Evolutionary conservation across 2,113 vertebrate species (phyloP).

Genomic region (Ceuthmochares aereus): DNA sequence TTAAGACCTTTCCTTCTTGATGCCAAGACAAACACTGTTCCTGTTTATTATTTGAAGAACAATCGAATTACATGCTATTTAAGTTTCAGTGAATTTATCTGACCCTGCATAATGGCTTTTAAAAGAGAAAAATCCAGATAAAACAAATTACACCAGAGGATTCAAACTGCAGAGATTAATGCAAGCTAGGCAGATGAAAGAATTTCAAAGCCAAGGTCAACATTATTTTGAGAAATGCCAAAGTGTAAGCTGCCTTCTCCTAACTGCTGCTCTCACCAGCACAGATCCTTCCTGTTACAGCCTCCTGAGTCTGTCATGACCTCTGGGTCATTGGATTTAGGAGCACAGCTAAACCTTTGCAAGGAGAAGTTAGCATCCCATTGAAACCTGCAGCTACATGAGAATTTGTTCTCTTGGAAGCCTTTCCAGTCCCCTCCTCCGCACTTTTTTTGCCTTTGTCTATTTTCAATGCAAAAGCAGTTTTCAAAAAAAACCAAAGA

Average conservation of each 20-base stretch:
- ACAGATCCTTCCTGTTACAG: not conserved
- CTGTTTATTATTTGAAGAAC: not conserved
- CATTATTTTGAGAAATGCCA: not conserved
- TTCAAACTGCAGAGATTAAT: not conserved
- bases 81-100: not conserved
- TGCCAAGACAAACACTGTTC: not conserved
- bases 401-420: not conserved
- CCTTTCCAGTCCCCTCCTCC: not conserved
- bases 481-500: not conserved
- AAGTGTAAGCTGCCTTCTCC: not conserved
- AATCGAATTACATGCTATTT: not conserved
- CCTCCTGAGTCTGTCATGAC: not conserved
- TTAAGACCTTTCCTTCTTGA: not conserved
- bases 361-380: not conserved
- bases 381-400: not conserved
- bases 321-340: too few species aligned
- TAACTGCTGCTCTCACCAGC: not conserved
- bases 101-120: not conserved
- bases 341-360: not conserved
- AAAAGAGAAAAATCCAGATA: not conserved
- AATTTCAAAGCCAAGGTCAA: not conserved
- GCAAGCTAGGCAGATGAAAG: not conserved
- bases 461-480: conserved; percentile 17
- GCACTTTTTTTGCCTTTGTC: not conserved
- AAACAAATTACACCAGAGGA: not conserved